Conservation (phyloP, 2,888 invertebrate genomes). For the Anorthoa munda region DNA sequence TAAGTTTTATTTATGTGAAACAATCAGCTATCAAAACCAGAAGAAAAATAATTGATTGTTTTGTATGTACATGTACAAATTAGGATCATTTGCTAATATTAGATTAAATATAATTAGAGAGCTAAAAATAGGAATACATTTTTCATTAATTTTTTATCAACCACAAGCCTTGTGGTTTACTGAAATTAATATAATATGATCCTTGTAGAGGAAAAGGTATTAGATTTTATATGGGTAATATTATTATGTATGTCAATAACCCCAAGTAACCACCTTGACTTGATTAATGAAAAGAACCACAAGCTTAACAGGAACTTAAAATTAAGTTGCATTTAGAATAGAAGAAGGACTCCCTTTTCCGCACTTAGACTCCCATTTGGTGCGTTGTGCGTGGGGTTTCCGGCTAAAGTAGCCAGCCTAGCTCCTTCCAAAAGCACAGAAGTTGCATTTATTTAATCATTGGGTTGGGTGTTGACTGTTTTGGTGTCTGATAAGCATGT, state of each 20-base stretch:
- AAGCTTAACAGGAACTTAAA: not conserved
- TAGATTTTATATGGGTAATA: not conserved
- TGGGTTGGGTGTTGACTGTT: not conserved
- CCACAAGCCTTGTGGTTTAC: not conserved
- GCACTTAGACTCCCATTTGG: too few species aligned
- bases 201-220: not conserved
- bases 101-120: constrained; percentile 7
- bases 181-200: not conserved
- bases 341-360: too few species aligned
- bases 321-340: not conserved
- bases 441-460: not conserved
- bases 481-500: constrained; percentile 4
- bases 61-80: constrained; percentile 34
- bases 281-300: not conserved
- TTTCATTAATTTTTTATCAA: not conserved
- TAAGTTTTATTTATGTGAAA: constrained; percentile 70
- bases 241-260: not conserved
- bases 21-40: constrained; percentile 70
- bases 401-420: too few species aligned
- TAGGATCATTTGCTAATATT: constrained; percentile 17
- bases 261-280: not conserved
- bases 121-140: not conserved
- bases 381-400: too few species aligned
- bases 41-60: constrained; percentile 64
- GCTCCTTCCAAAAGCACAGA: too few species aligned